A percentile compares a stretch with the other conserved stretches of the same genome.
Evolutionary conservation across 2,888 invertebrate species (phyloP).

Genomic region (Kryphioiulus occultus): DNA sequence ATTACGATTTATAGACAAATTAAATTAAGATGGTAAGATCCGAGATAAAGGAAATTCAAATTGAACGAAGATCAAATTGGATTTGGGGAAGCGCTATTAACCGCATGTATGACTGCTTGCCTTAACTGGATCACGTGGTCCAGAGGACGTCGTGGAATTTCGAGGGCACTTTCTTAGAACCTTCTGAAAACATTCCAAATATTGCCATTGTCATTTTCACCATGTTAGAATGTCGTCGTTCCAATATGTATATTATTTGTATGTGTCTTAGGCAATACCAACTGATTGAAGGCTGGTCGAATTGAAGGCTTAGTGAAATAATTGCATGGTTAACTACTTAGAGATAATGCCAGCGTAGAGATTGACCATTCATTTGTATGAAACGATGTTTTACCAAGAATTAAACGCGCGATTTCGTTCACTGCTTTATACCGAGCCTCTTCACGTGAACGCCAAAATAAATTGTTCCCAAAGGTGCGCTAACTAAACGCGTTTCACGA

Average conservation of each 20-base stretch:
- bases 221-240: too few species aligned
- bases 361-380: constrained; percentile 22
- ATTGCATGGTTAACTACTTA: not conserved
- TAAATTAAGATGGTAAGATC: not conserved
- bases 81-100: not conserved
- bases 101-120: not conserved
- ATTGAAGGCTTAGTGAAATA: not conserved
- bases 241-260: too few species aligned
- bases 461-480: constrained; percentile 24
- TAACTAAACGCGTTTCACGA: constrained; percentile 17
- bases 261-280: too few species aligned
- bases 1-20: constrained; percentile 1
- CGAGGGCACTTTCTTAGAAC: too few species aligned
- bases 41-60: constrained; percentile 12
- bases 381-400: not conserved
- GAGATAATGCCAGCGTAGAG: not conserved
- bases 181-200: too few species aligned
- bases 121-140: not conserved
- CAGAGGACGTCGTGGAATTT: not conserved
- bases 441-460: not conserved
- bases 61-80: constrained; percentile 13
- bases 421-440: not conserved
- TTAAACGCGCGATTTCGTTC: not conserved
- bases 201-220: too few species aligned
- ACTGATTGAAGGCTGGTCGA: too few species aligned